Conservation (phyloP, 2,888 invertebrate genomes). For the Bombylius discolor region DNA sequence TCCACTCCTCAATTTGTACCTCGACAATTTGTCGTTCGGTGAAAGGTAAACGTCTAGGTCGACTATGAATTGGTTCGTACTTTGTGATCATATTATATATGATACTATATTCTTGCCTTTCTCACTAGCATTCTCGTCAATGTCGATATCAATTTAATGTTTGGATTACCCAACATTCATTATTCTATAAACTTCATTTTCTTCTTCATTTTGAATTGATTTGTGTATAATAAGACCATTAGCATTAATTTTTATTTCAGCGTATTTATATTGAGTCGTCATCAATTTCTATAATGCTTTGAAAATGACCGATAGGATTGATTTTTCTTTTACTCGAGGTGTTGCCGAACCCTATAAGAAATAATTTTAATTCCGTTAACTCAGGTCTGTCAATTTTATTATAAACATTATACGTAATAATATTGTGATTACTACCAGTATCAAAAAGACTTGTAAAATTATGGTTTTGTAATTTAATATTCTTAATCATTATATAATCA, state of each 20-base stretch:
- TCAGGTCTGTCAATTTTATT: too few relatives aligned
- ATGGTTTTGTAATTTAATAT: too few relatives aligned
- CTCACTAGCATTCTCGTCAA: neutral
- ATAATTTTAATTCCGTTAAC: too few relatives aligned
- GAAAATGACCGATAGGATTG: neutral
- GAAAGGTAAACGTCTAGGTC: conserved; percentile 11
- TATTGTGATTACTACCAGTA: too few relatives aligned
- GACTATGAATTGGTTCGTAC: conserved; percentile 16
- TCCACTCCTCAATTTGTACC: conserved; percentile 1
- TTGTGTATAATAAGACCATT: conserved; percentile 1
- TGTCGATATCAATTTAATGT: neutral
- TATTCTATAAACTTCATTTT: neutral
- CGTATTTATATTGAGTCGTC: neutral
- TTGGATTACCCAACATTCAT: neutral
- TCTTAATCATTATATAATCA: too few relatives aligned
- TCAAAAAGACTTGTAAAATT: too few relatives aligned
- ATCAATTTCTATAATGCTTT: too few relatives aligned
- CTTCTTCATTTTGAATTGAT: neutral
- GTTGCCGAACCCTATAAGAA: too few relatives aligned
- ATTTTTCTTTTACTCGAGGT: too few relatives aligned
- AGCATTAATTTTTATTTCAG: conserved; percentile 6
- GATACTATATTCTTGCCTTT: conserved; percentile 7
- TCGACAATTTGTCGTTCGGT: neutral
- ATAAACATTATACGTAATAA: too few relatives aligned
- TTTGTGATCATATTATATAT: conserved; percentile 12